These are phyloP conservation scores for Eupithecia inturbata DNA, from an alignment of 2,888 invertebrate genomes.

Conservation along the genomic window DNA sequence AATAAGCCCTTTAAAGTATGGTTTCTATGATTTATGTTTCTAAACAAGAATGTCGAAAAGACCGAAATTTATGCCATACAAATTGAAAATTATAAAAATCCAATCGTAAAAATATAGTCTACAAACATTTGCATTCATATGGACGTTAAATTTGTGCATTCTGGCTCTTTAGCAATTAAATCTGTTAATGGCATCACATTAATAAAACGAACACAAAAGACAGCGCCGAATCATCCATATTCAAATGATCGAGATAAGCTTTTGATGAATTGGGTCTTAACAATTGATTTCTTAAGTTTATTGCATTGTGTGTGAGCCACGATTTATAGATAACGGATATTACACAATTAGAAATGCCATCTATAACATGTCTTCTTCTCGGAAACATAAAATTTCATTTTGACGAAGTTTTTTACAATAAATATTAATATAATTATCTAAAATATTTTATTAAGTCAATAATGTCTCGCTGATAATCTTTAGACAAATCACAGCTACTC, in stretches of 20 bases:
- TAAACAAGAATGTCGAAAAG: constrained; percentile 18
- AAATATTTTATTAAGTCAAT: not conserved
- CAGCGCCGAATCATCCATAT: constrained; percentile 52
- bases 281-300: constrained; percentile 58
- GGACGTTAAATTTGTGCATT: constrained; percentile 69
- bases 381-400: constrained; percentile 5
- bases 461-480: constrained; percentile 23
- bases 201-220: constrained; percentile 71
- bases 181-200: constrained; percentile 75
- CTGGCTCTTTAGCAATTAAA: constrained; percentile 69
- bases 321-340: constrained; percentile 37
- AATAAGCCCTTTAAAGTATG: too few relatives aligned
- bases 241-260: constrained; percentile 64
- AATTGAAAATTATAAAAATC: constrained; percentile 23
- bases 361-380: not conserved
- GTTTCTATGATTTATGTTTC: not conserved
- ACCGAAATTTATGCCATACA: not conserved
- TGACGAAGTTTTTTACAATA: not conserved
- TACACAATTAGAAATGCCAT: constrained; percentile 18
- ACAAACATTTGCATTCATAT: constrained; percentile 67
- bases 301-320: constrained; percentile 47
- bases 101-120: constrained; percentile 60
- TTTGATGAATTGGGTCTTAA: constrained; percentile 59
- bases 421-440: not conserved
- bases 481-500: constrained; percentile 25